Evolutionary conservation across 2,888 invertebrate species (phyloP), one percentile per base, ranked within the genome.

Genomic region (Agrochola lota): DNA sequence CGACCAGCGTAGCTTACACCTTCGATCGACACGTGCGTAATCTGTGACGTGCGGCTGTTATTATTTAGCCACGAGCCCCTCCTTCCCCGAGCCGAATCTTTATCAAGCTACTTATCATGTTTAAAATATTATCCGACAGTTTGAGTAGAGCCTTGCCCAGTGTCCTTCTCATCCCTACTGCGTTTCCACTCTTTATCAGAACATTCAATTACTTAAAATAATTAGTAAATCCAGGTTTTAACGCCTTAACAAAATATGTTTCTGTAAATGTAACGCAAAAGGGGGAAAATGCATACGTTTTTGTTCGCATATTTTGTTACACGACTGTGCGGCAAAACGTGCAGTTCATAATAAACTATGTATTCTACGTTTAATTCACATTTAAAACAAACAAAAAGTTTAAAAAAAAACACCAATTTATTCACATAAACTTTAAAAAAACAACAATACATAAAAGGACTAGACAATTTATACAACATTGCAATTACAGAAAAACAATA

Each of bases 381-480:
- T 30, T 49, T 43, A 52, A 70, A 70, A n/a, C 11, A 66, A 69
- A 74, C 26, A 49, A n/a, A 55, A 43, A 57, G n/a, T 55, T 0
- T 30, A 40, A 74, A 70, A 83, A 77, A 71, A 9, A 71, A 43
- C 66, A 59, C 15, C 8, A 12, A 40, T 86, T 77, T 84, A 84
- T 86, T 86, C 63, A 79, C 78, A 49, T 85, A 81, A 67, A 82
- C 78, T 75, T 78, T 40, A 78, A 57, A 84, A 84, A 76, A 80
- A 81, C 49, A 75, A 78, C 79, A 60, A 66, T 30, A 88, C 87
- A 83, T 81, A 80, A 73, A 72, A 46, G 73, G 80, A 85, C 86
- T 80, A 83, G 83, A 86, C 79, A 78, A 84, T 67, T 78, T 77
- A 75, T 55, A 81, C 57, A 80, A 69, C 30, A 77, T 71, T 71